phyloP scores from a whole-genome alignment of 2,113 vertebrate genomes.

The Chaetodon auriga region DNA sequence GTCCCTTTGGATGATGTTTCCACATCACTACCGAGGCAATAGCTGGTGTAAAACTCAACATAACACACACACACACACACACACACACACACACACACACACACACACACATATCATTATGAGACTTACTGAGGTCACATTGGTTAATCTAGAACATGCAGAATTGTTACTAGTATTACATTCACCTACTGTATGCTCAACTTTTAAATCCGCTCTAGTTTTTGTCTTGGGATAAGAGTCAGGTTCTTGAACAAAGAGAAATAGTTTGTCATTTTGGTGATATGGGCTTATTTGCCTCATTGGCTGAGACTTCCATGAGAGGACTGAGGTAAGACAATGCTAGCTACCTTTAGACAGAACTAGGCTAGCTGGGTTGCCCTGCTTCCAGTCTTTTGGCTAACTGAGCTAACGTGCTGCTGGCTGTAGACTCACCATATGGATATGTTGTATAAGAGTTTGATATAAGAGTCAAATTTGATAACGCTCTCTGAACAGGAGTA shows the following conservation, averaged over 20 bases:
- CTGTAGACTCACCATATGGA: background rate
- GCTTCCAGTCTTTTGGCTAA: background rate
- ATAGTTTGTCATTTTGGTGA: background rate
- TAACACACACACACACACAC: background rate
- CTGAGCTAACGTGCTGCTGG: background rate
- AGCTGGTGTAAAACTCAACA: background rate
- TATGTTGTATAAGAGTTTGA: background rate
- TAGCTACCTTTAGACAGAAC: background rate
- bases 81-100: background rate
- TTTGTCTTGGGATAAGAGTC: background rate
- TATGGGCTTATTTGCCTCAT: background rate
- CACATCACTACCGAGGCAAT: constrained; percentile 23
- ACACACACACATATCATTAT: background rate
- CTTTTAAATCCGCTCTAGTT: background rate
- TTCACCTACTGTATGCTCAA: background rate
- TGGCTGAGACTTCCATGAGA: background rate
- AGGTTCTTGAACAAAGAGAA: background rate
- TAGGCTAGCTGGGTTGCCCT: background rate
- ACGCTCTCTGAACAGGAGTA: constrained; percentile 1
- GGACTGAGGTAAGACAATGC: background rate
- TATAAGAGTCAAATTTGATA: background rate
- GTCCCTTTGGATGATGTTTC: constrained; percentile 19
- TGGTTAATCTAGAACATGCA: constrained; percentile 20
- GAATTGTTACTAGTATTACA: background rate
- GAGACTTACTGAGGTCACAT: constrained; percentile 33